These are phyloP conservation scores for Ametastegia equiseti DNA, from an alignment of 2,888 invertebrate genomes.

Conservation along the genomic window DNA sequence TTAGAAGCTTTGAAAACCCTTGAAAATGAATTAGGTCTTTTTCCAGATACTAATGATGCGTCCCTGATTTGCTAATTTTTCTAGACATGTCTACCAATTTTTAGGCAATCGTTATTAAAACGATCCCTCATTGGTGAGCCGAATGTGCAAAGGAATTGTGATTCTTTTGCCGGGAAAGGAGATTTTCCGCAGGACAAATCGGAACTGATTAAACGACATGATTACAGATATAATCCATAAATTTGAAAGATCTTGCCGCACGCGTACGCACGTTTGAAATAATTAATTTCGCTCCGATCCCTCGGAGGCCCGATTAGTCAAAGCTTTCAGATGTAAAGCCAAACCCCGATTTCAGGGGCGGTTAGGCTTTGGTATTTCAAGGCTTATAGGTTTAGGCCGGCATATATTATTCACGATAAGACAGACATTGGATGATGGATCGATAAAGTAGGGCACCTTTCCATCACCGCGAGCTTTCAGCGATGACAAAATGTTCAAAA, in stretches of 20 bases:
- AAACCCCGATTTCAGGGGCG: conserved; percentile 46
- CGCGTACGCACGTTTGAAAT: conserved; percentile 24
- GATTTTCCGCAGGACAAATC: too few species aligned
- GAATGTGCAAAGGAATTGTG: too few species aligned
- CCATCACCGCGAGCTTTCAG: conserved; percentile 40
- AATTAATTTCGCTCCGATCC: conserved; percentile 39
- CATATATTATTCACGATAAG: conserved; percentile 48
- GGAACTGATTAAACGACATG: neutral
- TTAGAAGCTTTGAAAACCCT: too few species aligned
- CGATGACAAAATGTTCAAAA: conserved; percentile 39
- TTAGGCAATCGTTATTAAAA: too few species aligned
- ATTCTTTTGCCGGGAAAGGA: too few species aligned
- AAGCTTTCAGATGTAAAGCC: conserved; percentile 44
- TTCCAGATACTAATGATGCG: too few species aligned
- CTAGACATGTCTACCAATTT: too few species aligned
- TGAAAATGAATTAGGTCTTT: too few species aligned
- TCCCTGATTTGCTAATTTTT: too few species aligned
- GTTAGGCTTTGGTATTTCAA: conserved; percentile 45
- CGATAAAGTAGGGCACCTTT: conserved; percentile 40
- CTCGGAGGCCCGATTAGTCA: conserved; percentile 46
- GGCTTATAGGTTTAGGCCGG: conserved; percentile 44
- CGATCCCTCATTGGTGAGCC: too few species aligned
- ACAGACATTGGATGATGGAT: conserved; percentile 47
- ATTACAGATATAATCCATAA: conserved; percentile 23
- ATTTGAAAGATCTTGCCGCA: conserved; percentile 17